Percentiles rank a stretch among this genome's conserved stretches.
Conservation (phyloP, 2,113 vertebrate species). For the Marmota monax region DNA sequence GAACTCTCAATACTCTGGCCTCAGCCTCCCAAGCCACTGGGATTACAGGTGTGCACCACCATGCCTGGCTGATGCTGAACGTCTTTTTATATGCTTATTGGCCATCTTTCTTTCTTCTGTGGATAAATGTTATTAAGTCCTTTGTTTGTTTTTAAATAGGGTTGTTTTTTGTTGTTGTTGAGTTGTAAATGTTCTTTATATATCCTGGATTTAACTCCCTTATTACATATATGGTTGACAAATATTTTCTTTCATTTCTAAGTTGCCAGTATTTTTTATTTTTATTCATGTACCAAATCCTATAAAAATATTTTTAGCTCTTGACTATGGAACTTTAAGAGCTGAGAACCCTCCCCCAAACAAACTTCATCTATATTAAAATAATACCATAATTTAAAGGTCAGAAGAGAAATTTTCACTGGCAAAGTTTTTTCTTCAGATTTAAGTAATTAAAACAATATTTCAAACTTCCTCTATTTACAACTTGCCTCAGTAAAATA, state of each 20-base stretch:
- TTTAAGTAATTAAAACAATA: constrained; percentile 46
- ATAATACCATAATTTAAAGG: constrained; percentile 23
- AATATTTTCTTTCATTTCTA: constrained; percentile 43
- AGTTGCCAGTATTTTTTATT: constrained; percentile 52
- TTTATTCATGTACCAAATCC: constrained; percentile 6
- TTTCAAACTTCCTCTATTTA: constrained; percentile 7
- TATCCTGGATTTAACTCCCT: not conserved
- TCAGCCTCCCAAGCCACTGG: too few species aligned
- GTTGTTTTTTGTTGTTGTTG: constrained; percentile 8
- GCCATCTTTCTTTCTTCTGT: not conserved
- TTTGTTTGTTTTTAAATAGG: constrained; percentile 21
- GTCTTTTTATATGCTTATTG: not conserved
- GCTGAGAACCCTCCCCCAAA: not conserved
- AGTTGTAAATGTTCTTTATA: constrained; percentile 32
- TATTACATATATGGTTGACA: constrained; percentile 10
- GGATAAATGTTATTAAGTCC: constrained; percentile 41
- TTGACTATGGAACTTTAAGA: constrained; percentile 34
- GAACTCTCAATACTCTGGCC: too few species aligned
- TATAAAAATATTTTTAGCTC: constrained; percentile 22
- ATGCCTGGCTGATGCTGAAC: too few species aligned
- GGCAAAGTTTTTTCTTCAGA: constrained; percentile 3
- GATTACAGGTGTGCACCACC: too few species aligned
- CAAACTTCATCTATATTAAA: constrained; percentile 1
- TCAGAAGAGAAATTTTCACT: constrained; percentile 45
- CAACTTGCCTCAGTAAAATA: constrained; percentile 45